Evolutionary conservation across 2,113 vertebrate species (phyloP), one percentile per base, ranked within the genome.

Genomic region (Spheniscus mendiculus): DNA sequence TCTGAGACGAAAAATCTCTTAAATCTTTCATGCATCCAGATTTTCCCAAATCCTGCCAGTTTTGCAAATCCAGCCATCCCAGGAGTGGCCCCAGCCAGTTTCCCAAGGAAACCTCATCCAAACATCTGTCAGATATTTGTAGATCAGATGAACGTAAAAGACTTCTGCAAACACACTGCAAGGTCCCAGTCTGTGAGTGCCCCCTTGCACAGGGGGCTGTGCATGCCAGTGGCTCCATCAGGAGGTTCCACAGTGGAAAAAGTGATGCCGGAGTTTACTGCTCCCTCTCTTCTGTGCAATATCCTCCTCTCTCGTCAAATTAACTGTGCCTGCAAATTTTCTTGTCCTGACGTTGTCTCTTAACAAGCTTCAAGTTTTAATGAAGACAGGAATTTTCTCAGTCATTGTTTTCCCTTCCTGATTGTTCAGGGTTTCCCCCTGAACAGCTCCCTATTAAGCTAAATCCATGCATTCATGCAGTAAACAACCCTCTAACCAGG

Each of bases 401-500:
- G 88, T 67, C 92, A 86, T 96, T 84, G 63, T 79, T 94, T 82
- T 45, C 56, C 85, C 66, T 78, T 71, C 69, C 65, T 55, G 30
- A 4, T 63, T 23, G 17, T 79, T 92, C 87, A 15, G 6, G 55
- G 42, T 23, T 81, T 90, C 27, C 38, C 59, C 87, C 61, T 87
- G n/a, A n/a, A 1, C 56, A 78, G 82, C 92, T 96, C 56, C 87
- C 70, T 61, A 18, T 83, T 73, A 84, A 94, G 65, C 30, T 29
- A 9, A 91, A 55, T 59, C 88, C 92, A 71, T 1, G 65, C 78
- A 55, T 21, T 12, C 73, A 36, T 67, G 78, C 78, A 50, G 52
- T 17, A 94, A 96, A 93, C 82, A 94, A 44, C 30, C 55, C 66
- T 32, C 92, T 40, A 89, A 79, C 42, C 78, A 55, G 92, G 88